phyloP scores from a whole-genome alignment of 2,113 vertebrate genomes.

The Indicator indicator region DNA sequence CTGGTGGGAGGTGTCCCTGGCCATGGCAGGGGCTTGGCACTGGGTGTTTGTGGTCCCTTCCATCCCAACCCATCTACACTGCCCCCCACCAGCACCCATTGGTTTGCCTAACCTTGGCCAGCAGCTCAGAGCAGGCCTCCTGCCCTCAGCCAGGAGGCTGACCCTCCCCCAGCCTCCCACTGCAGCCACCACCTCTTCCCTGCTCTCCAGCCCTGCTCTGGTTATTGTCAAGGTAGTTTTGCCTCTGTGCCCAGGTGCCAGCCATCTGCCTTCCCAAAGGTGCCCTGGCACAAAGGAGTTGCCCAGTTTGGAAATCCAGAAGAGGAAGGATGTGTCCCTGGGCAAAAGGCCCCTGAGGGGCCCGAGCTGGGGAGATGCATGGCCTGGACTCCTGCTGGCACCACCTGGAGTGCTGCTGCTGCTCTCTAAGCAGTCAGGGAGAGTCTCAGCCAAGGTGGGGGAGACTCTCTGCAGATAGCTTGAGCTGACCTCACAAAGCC shows the following conservation, averaged over 20 bases:
- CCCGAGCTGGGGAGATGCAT: not conserved
- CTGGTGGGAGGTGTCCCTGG: too few species aligned
- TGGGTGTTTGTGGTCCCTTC: too few species aligned
- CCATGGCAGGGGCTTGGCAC: too few species aligned
- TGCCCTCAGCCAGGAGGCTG: not conserved
- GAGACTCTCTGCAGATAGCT: too few species aligned
- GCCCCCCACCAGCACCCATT: not conserved
- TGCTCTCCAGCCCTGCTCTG: not conserved
- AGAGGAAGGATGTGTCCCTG: not conserved
- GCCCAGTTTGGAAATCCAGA: not conserved
- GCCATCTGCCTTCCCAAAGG: not conserved
- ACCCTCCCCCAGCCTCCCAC: not conserved
- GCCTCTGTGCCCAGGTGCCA: too few species aligned
- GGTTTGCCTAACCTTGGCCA: not conserved
- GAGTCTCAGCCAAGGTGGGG: not conserved
- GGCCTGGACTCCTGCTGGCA: accelerated
- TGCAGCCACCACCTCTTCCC: not conserved
- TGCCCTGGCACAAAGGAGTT: not conserved
- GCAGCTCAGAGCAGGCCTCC: not conserved
- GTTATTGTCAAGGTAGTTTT: not conserved
- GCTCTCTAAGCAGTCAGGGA: not conserved
- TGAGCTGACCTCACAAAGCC: too few species aligned
- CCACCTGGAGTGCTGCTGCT: not conserved
- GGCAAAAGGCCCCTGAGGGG: not conserved
- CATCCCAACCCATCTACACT: too few species aligned